These are phyloP conservation scores for Actinostola sp. DNA, from an alignment of 92 coral and sea anemone genomes.

Conservation along the genomic window DNA sequence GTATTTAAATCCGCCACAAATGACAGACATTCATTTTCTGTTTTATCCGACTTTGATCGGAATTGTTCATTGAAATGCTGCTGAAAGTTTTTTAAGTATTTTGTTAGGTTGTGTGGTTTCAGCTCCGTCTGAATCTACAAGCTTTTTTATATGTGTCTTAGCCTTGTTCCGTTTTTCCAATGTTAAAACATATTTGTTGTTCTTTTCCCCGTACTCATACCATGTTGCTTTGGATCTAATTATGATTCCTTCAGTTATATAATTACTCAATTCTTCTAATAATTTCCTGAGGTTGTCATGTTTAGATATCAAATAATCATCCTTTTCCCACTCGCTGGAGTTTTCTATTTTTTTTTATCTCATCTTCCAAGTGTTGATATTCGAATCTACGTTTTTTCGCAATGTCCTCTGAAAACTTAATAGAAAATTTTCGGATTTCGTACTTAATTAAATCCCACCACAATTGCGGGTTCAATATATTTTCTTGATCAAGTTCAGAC, in stretches of 20 bases:
- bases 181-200: constrained; percentile 8
- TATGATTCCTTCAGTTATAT: constrained; percentile 6
- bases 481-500: not conserved
- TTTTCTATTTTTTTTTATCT: not conserved
- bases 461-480: not conserved
- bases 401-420: not conserved
- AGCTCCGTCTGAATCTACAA: not conserved
- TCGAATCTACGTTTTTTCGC: not conserved
- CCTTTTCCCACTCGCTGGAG: not conserved
- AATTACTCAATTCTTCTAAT: constrained; percentile 14
- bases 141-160: constrained; percentile 33
- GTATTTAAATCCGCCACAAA: not conserved
- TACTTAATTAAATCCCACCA: not conserved
- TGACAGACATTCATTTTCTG: not conserved
- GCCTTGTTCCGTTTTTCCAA: constrained; percentile 30
- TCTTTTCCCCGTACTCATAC: constrained; percentile 25
- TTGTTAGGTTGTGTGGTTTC: constrained; percentile 14
- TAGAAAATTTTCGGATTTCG: constrained; percentile 2
- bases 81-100: constrained; percentile 5
- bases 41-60: not conserved
- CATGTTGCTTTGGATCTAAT: constrained; percentile 1
- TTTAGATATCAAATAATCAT: not conserved
- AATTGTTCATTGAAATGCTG: not conserved
- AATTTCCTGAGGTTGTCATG: not conserved
- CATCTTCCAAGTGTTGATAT: not conserved